Evolutionary conservation across 2,888 invertebrate species (phyloP).

Genomic region (Pollenia amentaria): DNA sequence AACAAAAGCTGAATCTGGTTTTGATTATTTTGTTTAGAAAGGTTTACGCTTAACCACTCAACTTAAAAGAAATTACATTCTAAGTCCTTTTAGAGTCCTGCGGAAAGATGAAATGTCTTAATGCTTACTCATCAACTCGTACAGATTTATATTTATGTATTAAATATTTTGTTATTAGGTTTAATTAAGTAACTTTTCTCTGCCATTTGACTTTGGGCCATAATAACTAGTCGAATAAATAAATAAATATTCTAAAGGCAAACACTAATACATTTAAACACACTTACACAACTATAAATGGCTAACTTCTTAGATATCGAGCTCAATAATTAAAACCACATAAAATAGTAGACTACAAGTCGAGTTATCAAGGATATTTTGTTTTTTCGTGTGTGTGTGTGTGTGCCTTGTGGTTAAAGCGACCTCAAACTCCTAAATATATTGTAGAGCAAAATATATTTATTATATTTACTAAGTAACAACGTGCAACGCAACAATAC

Average conservation of each 20-base stretch:
- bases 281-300: background rate
- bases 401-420: conserved; percentile 19
- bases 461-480: no score
- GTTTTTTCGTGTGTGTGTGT: background rate
- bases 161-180: conserved; percentile 61
- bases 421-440: conserved; percentile 3
- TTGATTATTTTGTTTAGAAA: conserved; percentile 48
- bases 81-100: conserved; percentile 32
- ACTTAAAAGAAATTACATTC: background rate
- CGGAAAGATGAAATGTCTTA: background rate
- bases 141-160: conserved; percentile 20
- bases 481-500: no score
- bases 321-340: conserved; percentile 68
- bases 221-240: conserved; percentile 69
- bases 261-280: conserved; percentile 21
- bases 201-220: conserved; percentile 61
- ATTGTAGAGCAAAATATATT: background rate
- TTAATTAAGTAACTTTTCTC: conserved; percentile 67
- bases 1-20: conserved; percentile 61
- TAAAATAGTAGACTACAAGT: conserved; percentile 43
- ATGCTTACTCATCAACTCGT: background rate
- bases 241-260: background rate
- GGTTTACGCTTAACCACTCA: conserved; percentile 10
- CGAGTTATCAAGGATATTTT: conserved; percentile 34
- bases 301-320: conserved; percentile 18